Evolutionary conservation across 2,113 vertebrate genomes (phyloP), one percentile per base, ranked within the genome.

Genomic region (Lophochroa leadbeateri): DNA sequence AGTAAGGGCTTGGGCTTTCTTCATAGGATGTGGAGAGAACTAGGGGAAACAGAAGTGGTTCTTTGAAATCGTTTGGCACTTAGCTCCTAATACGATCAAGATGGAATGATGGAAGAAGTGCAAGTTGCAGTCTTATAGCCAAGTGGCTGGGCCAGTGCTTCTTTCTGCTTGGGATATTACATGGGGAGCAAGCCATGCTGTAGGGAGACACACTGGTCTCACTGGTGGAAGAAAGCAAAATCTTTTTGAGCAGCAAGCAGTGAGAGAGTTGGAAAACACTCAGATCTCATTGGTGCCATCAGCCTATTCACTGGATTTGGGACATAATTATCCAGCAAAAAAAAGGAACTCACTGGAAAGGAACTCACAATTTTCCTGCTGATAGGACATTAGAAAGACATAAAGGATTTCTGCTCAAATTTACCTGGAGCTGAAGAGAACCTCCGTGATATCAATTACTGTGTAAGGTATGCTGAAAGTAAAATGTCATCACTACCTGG

Each of bases 371-470:
- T 75, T 82, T 84, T 10, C 29, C 17, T 75, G 29, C 7, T 29
- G 7, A 24, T 28, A 12, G 9, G 8, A 11, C 17, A 11, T 41
- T 39, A 76, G 11, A 63, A 43, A 57, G 8, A 46, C 47, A 35
- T 4, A 53, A 35, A 6, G n/a, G 4, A 41, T n/a, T 87, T 87
- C 53, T 92, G 53, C 49, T 74, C 14, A 37, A 5, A 20, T 50
- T 80, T 58, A 49, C 17, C 15, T 27, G 17, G 21, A 78, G 21
- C 19, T 70, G 37, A 35, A 23, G 16, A 92, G 35, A n/a, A 47
- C 19, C 14, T 17, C 10, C 15, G 53, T 74, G 39, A 50, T 41
- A 0, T 0, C 25, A 69, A 8, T 19, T 24, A 27, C 8, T 55
- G 9, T 17, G 20, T 57, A 23, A 58, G 33, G 55, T 58, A 58